A percentile compares a stretch with the other conserved stretches of the same genome.
phyloP scores from a whole-genome alignment of 1,140 invertebrate genomes.

The Homarus americanus region DNA sequence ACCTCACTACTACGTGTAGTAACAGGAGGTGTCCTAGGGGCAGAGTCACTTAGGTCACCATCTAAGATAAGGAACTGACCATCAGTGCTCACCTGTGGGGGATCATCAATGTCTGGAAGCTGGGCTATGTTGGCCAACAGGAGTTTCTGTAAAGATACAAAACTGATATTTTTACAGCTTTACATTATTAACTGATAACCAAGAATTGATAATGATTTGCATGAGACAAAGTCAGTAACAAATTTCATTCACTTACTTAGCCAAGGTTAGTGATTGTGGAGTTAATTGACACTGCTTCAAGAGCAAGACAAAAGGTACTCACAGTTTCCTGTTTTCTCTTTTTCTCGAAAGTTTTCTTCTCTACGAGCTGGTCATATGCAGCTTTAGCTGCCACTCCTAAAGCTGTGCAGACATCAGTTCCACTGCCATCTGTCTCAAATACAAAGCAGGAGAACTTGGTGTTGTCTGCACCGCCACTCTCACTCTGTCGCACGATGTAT shows the following conservation, averaged over 20 bases:
- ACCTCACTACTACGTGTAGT: neutral
- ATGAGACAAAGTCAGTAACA: no score
- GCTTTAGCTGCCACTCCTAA: constrained; percentile 55
- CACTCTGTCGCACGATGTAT: constrained; percentile 62
- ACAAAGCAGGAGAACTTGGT: constrained; percentile 50
- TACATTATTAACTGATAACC: no score
- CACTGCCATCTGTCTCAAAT: constrained; percentile 52
- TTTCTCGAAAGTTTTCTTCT: constrained; percentile 60
- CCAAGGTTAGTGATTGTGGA: no score
- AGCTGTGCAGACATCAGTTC: constrained; percentile 47
- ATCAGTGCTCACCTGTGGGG: constrained; percentile 58
- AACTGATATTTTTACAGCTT: no score
- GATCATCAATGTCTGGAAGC: constrained; percentile 54
- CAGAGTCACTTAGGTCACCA: constrained; percentile 38
- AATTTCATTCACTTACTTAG: no score
- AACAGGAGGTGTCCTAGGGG: constrained; percentile 37
- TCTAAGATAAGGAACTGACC: constrained; percentile 62
- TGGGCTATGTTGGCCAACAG: constrained; percentile 55
- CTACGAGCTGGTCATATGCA: constrained; percentile 49
- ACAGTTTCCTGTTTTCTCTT: constrained; percentile 64
- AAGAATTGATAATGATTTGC: no score
- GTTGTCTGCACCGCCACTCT: constrained; percentile 25
- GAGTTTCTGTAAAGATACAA: constrained; percentile 31
- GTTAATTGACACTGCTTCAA: no score
- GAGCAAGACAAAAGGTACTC: constrained; percentile 23